Base-by-base conservation (phyloP, 1,140 invertebrate species). In the Sinella curviseta region DNA sequence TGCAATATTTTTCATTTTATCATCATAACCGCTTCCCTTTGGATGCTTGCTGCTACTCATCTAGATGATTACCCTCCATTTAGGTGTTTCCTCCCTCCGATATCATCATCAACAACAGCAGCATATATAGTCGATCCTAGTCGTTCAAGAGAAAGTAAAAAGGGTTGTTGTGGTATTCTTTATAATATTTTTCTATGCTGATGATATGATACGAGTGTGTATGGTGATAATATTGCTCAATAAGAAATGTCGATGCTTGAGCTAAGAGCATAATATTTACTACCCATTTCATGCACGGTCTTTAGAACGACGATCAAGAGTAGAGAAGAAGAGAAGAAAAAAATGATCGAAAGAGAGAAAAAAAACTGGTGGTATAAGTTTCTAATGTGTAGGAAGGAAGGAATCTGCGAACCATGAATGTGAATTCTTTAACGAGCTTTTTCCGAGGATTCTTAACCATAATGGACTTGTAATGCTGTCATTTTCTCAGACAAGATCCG, bases 361-460 rank as follows among this genome's bases (percentile, higher is more conserved):
- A 26, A 26, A 48, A 48, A 48, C 8, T 12, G 20, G 8, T 12
- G 39, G 39, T 8, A 48, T 48, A 48, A 8, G 20, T 48, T 12
- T 48, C 39, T 48, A 8, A 20, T 48, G 8, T 36, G 35, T 81
- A 74, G 60, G 77, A 76, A 75, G 77, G 76, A 35, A 82, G 74
- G 79, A 81, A 83, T 80, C 60, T 81, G 82, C 70, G 78, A 83
- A 80, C 78, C 82, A 83, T 82, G 82, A 83, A 83, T 83, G 80
- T 83, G 82, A 83, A 83, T 82, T 83, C 81, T 83, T 83, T 83
- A 82, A 82, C 80, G 81, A 82, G 82, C 80, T 82, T 82, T 82
- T 80, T 70, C 75, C 65, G 17, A 73, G 74, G 80, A 80, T 80
- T 83, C 81, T 80, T 79, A 83, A 80, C 79, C 77, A 78, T 83